These are phyloP conservation scores for Amphiduros pacificus DNA, from an alignment of 2,888 invertebrate species.

Conservation along the genomic window DNA sequence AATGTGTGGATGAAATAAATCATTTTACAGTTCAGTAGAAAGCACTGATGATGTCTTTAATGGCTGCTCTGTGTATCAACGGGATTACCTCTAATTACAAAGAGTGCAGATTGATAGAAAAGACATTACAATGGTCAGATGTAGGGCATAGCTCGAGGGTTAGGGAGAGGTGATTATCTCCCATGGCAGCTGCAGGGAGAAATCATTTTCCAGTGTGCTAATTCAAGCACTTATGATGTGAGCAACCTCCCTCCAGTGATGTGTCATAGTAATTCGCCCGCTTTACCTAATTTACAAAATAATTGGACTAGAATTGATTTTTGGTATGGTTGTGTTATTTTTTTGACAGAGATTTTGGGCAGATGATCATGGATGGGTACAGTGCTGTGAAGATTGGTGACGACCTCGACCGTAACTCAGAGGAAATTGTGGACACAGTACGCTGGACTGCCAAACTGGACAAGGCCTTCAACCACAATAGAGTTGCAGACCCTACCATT, in stretches of 20 bases:
- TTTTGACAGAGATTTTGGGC: slow-evolving; percentile 4
- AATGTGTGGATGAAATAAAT: too few relatives aligned
- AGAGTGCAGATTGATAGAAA: too few relatives aligned
- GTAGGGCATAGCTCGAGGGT: too few relatives aligned
- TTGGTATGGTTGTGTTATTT: neutral
- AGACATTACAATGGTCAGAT: too few relatives aligned
- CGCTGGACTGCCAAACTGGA: slow-evolving; percentile 20
- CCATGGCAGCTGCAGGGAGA: too few relatives aligned
- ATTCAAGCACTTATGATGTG: too few relatives aligned
- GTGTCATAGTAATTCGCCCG: neutral
- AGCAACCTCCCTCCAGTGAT: neutral
- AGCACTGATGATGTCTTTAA: too few relatives aligned
- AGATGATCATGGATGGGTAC: slow-evolving; percentile 9
- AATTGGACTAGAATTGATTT: neutral
- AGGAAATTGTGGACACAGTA: slow-evolving; percentile 19
- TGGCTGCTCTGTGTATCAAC: too few relatives aligned
- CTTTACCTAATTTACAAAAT: neutral
- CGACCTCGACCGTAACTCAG: slow-evolving; percentile 10
- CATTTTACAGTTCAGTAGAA: too few relatives aligned
- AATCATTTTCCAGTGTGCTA: too few relatives aligned
- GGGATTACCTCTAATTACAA: too few relatives aligned
- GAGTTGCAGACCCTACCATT: slow-evolving; percentile 1
- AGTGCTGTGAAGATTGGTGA: slow-evolving; percentile 27
- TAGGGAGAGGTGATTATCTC: too few relatives aligned
- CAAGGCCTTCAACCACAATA: slow-evolving; percentile 17